Evolutionary conservation across 2,888 invertebrate species (phyloP).

Genomic region (Drosophila phalerata): DNA sequence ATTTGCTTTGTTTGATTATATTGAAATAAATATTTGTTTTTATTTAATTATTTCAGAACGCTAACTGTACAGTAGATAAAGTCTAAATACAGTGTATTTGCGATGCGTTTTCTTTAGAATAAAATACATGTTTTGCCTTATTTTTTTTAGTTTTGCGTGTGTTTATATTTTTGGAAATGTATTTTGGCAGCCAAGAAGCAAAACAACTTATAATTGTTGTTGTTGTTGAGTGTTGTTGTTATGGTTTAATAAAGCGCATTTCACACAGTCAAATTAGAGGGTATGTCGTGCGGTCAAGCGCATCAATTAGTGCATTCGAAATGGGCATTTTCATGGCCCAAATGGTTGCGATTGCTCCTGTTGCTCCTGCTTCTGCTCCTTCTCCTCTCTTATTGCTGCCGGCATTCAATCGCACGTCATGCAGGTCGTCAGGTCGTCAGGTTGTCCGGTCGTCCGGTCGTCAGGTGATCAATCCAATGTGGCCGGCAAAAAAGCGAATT

Average conservation of each 20-base stretch:
- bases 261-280: slow-evolving; percentile 25
- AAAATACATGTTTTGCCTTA: background rate
- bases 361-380: too few relatives aligned
- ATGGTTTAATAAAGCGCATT: slow-evolving; percentile 44
- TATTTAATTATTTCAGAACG: too few relatives aligned
- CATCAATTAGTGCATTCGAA: slow-evolving; percentile 71
- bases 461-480: slow-evolving; percentile 61
- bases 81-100: slow-evolving; percentile 1
- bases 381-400: slow-evolving; percentile 1
- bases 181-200: slow-evolving; percentile 24
- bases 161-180: slow-evolving; percentile 47
- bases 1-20: too few relatives aligned
- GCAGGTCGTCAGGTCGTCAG: slow-evolving; percentile 30
- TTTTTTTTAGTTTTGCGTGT: slow-evolving; percentile 34
- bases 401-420: slow-evolving; percentile 31
- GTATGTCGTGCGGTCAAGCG: slow-evolving; percentile 60
- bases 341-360: background rate
- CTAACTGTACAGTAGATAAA: background rate
- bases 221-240: slow-evolving; percentile 26
- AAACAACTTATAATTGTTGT: slow-evolving; percentile 35
- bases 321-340: slow-evolving; percentile 28
- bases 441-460: slow-evolving; percentile 2
- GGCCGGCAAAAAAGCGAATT: slow-evolving; percentile 20
- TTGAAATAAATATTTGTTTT: too few relatives aligned
- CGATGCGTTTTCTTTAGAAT: background rate